A percentile compares a stretch with the other conserved stretches of the same genome.
phyloP scores from a whole-genome alignment of 2,888 invertebrate species.

The Chrysotoxum bicinctum region DNA sequence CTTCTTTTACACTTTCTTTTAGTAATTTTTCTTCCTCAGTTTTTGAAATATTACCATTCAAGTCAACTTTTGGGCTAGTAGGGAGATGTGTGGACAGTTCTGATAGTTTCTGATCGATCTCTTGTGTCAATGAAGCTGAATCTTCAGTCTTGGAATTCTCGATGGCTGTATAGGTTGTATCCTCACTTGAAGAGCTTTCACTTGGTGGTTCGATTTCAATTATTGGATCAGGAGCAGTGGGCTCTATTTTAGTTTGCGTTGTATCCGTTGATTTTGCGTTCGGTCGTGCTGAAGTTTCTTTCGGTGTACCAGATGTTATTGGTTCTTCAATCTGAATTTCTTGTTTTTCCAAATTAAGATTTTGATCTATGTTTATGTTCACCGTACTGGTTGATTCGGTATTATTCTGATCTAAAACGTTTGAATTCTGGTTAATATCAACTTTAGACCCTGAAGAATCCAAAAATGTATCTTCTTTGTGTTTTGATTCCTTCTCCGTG shows the following conservation, averaged over 20 bases:
- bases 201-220: not conserved
- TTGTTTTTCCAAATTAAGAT: not conserved
- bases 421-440: conserved; percentile 5
- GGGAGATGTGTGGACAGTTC: conserved; percentile 47
- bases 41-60: conserved; percentile 56
- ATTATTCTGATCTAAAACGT: not conserved
- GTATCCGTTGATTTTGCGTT: conserved; percentile 10
- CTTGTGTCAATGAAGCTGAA: conserved; percentile 48
- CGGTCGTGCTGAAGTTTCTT: not conserved
- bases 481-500: not conserved
- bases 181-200: not conserved
- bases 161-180: not conserved
- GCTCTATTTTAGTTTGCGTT: conserved; percentile 21
- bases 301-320: not conserved
- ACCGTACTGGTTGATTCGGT: not conserved
- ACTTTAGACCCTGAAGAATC: not conserved
- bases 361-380: not conserved
- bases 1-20: not conserved
- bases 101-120: conserved; percentile 61
- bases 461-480: not conserved
- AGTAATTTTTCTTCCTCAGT: not conserved
- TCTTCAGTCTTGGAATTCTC: conserved; percentile 60
- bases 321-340: not conserved
- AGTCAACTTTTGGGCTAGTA: conserved; percentile 36
- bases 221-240: conserved; percentile 13